Evolutionary conservation across 2,113 vertebrate species (phyloP), one percentile per base, ranked within the genome.

Genomic region (Struthidea cinerea): DNA sequence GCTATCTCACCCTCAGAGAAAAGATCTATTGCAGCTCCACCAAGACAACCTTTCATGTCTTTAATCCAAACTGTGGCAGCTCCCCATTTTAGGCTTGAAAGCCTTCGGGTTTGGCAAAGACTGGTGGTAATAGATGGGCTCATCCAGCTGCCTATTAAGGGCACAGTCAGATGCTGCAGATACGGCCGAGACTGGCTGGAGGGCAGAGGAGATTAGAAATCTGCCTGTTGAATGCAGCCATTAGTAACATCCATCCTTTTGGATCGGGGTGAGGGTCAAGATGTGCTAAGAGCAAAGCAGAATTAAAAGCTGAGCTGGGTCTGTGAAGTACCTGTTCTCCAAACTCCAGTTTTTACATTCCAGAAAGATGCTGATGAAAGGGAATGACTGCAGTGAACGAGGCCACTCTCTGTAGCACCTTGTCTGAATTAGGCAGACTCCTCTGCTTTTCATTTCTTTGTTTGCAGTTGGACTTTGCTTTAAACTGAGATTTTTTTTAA

Each of bases 71-170:
- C 13, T 24, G 81, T 53, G 39, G 46, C 82, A 93, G 82, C 17
- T 91, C 90, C 83, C 52, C 67, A 27, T 90, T 96, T 86, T 74
- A 67, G 88, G 47, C n/a, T 74, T 60, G 71, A 88, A 93, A 94
- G 67, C 79, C 92, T 88, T 52, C 32, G 75, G 85, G 55, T 88
- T 87, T 93, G 95, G 88, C 83, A 84, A 89, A 41, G 89, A 41
- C 12, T 41, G 57, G 76, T 59, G 2, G 0, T 70, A 73, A 93
- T 19, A 77, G 83, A 91, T 76, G 28, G 50, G 67, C 64, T 78
- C 89, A 81, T 37, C 49, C 84, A 59, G 60, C 56, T 89, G 33
- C 68, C 41, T 64, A 46, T 90, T 86, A 81, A 86, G 64, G 63
- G 70, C 67, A 55, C 73, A 73, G 67, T 47, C 57, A 91, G 89